phyloP scores from a whole-genome alignment of 2,797 vertebrate species.

The Acipenser ruthenus region DNA sequence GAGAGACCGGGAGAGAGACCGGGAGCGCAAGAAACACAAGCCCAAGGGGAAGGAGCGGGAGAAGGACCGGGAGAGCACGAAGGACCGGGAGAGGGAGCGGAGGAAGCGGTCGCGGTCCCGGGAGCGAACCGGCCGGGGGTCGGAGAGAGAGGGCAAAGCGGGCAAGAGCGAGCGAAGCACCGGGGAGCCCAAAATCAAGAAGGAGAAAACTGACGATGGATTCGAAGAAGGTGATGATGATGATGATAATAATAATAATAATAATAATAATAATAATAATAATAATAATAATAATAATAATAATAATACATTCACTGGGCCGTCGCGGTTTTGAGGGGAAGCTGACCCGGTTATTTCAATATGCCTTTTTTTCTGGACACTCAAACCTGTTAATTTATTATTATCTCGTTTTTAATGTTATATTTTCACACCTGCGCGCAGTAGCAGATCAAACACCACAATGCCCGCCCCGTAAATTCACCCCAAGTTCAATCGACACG shows the following conservation, averaged over 20 bases:
- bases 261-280: too few species aligned
- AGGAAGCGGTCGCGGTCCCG: constrained; percentile 66
- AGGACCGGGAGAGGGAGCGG: constrained; percentile 59
- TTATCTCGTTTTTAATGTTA: too few species aligned
- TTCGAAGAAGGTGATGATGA: constrained; percentile 44
- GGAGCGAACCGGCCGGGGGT: constrained; percentile 44
- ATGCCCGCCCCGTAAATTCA: too few species aligned
- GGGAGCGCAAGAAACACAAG: constrained; percentile 84
- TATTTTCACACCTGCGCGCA: too few species aligned
- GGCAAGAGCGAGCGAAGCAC: constrained; percentile 55
- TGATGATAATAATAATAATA: too few species aligned
- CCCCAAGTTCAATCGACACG: too few species aligned
- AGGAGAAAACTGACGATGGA: constrained; percentile 63
- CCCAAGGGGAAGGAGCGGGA: constrained; percentile 58
- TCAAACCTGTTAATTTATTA: too few species aligned
- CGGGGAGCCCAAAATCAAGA: constrained; percentile 69
- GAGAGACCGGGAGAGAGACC: constrained; percentile 70
- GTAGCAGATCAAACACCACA: too few species aligned
- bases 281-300: not conserved
- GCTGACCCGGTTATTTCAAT: too few species aligned
- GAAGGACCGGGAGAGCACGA: constrained; percentile 77
- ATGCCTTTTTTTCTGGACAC: too few species aligned
- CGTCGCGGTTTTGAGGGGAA: too few species aligned
- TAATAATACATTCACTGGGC: too few species aligned
- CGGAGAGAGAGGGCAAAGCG: constrained; percentile 41